Evolutionary conservation across 30 jellyfish, hydroid and myxozoan genomes (phyloP).

Genomic region (Cassiopea xamachana): DNA sequence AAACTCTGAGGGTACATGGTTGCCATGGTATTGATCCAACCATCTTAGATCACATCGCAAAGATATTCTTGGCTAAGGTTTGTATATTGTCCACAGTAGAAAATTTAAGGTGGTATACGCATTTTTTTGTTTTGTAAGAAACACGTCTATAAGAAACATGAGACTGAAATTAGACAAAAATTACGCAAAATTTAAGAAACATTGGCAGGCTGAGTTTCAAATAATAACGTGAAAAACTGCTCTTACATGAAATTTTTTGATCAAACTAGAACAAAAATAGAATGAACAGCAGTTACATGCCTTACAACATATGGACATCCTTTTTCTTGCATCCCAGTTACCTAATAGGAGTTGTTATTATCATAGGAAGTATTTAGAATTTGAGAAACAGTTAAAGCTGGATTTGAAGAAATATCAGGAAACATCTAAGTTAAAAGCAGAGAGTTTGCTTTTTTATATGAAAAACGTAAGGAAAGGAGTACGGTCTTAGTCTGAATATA

Average conservation of each 20-base stretch:
- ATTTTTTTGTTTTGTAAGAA: background rate
- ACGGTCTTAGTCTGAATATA: background rate
- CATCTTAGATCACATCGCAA: constrained; percentile 74
- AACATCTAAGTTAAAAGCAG: background rate
- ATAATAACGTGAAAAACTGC: background rate
- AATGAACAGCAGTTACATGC: background rate
- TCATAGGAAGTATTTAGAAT: too few relatives aligned
- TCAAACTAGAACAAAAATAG: background rate
- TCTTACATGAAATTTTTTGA: background rate
- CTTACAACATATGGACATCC: too few relatives aligned
- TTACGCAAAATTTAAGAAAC: background rate
- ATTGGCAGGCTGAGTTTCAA: background rate
- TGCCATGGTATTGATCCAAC: constrained; percentile 91
- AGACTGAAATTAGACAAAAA: background rate
- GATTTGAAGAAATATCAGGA: background rate
- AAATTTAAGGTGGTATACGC: background rate
- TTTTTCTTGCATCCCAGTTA: background rate
- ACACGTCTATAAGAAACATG: background rate
- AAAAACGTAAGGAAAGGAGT: background rate
- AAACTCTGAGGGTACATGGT: constrained; percentile 64
- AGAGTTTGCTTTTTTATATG: background rate
- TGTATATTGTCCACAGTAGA: background rate
- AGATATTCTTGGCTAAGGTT: constrained; percentile 80
- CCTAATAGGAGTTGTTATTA: background rate
- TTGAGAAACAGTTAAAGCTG: background rate